These are phyloP conservation scores for Hypothenemus hampei DNA, from an alignment of 1,140 invertebrate species.

Conservation along the genomic window DNA sequence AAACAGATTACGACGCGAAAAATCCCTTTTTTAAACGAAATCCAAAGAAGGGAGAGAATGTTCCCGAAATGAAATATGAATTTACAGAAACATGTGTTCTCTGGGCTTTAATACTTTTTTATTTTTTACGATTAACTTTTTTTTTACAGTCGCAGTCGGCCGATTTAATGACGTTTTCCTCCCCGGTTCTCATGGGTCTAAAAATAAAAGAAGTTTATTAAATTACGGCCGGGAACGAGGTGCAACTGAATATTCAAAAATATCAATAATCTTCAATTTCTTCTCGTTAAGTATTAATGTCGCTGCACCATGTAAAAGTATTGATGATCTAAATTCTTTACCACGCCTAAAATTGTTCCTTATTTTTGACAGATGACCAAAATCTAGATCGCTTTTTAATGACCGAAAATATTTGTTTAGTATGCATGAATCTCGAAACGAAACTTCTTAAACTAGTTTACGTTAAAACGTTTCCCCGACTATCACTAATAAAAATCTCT, in stretches of 20 bases:
- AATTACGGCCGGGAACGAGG: too few relatives aligned
- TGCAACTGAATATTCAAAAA: too few relatives aligned
- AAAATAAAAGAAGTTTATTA: too few relatives aligned
- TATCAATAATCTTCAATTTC: too few relatives aligned
- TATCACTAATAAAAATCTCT: conserved; percentile 26
- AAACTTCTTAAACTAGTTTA: conserved; percentile 17
- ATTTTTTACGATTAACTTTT: conserved; percentile 24
- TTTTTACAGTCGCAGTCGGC: neutral
- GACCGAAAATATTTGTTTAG: conserved; percentile 13
- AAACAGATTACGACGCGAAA: neutral
- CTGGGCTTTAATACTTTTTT: conserved; percentile 18
- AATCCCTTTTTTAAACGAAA: neutral
- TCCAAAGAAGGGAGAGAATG: conserved; percentile 1
- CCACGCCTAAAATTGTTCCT: too few relatives aligned
- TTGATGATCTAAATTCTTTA: too few relatives aligned
- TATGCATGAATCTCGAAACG: conserved; percentile 3
- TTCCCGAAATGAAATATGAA: conserved; percentile 20
- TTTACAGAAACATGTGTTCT: conserved; percentile 27
- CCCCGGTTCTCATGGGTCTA: conserved; percentile 18
- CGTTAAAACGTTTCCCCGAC: conserved; percentile 13
- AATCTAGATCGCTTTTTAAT: too few relatives aligned
- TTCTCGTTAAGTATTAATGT: too few relatives aligned
- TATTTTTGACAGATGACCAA: too few relatives aligned
- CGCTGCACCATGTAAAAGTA: too few relatives aligned
- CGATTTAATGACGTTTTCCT: conserved; percentile 14